These are phyloP conservation scores for Falco biarmicus DNA, from an alignment of 2,797 vertebrate genomes.

Conservation along the genomic window DNA sequence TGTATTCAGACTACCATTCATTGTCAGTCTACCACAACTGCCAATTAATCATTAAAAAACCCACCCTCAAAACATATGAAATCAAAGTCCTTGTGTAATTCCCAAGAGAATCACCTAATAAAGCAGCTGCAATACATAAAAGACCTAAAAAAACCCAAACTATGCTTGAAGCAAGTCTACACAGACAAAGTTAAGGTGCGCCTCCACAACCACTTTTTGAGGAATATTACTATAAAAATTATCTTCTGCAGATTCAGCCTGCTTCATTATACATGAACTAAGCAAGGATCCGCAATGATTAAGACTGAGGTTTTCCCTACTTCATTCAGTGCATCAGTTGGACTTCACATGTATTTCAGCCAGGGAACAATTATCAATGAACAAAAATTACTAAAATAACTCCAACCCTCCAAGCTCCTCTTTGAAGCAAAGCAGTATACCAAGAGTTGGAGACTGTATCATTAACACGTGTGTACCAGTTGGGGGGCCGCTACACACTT, in stretches of 20 bases:
- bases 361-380: background rate
- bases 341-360: background rate
- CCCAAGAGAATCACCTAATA: background rate
- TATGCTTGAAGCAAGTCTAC: background rate
- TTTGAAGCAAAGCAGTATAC: background rate
- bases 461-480: background rate
- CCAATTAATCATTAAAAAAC: background rate
- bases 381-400: background rate
- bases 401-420: background rate
- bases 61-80: background rate
- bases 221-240: background rate
- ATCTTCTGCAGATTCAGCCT: background rate
- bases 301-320: background rate
- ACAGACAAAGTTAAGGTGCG: background rate
- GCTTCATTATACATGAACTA: background rate
- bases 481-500: background rate
- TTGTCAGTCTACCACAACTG: background rate
- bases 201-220: background rate
- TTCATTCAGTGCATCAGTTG: background rate
- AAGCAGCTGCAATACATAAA: background rate
- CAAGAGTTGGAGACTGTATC: background rate
- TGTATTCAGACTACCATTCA: background rate
- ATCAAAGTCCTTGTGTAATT: background rate
- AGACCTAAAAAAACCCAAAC: fast-evolving
- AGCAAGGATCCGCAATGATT: background rate